Evolutionary conservation across 2,888 invertebrate species (phyloP).

Genomic region (Ferdinandea cuprea): DNA sequence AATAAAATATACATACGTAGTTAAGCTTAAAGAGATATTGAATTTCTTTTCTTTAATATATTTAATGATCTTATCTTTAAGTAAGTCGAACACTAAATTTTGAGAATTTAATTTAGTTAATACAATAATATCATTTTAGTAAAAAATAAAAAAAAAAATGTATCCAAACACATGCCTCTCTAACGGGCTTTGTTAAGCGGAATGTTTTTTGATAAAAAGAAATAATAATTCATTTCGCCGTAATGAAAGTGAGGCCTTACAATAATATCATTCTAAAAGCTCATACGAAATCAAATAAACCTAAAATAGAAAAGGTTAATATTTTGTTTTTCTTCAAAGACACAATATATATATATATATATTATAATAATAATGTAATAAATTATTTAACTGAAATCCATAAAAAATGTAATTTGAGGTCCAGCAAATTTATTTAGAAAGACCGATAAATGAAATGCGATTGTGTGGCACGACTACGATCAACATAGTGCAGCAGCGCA

Average conservation of each 20-base stretch:
- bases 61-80: constrained; percentile 18
- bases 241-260: constrained; percentile 15
- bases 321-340: constrained; percentile 26
- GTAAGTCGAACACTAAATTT: constrained; percentile 44
- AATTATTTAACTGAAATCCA: constrained; percentile 51
- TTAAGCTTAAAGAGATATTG: constrained; percentile 38
- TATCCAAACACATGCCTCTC: background rate
- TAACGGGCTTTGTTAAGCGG: background rate
- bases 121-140: constrained; percentile 38
- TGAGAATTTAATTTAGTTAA: constrained; percentile 28
- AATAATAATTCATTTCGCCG: background rate
- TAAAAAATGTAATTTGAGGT: constrained; percentile 13
- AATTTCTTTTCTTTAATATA: constrained; percentile 20
- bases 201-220: background rate
- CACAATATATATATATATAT: constrained; percentile 24
- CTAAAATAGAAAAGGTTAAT: constrained; percentile 18
- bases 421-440: constrained; percentile 16
- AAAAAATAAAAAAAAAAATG: background rate
- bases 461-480: constrained; percentile 19
- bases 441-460: constrained; percentile 36
- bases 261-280: constrained; percentile 36
- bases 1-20: constrained; percentile 30
- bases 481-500: constrained; percentile 24
- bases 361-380: constrained; percentile 52
- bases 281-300: constrained; percentile 24